Base-by-base conservation (phyloP, 2,888 invertebrate species). In the Rhagium mordax region DNA sequence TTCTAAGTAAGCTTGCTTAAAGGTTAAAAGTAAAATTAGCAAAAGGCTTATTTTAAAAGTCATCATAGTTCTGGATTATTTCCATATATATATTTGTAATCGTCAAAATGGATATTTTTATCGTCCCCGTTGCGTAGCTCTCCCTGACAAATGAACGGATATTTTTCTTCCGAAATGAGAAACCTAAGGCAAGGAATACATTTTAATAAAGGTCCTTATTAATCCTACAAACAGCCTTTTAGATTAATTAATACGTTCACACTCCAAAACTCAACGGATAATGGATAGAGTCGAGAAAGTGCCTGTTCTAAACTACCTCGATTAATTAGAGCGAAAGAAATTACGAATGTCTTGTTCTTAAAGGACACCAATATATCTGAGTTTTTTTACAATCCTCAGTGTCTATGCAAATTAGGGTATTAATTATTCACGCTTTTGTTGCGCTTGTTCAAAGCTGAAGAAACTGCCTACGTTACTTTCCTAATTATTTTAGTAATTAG, bases 341-440 rank as follows among this genome's bases (percentile, higher is more conserved):
- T 53, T 21, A 10, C 21, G 21, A 20, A 13, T 20, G 53, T 53
- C 13, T 6, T 24, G 8, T 13, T 57, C 7, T 15, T 27, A 57
- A 15, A 15, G 27, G 21, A 57, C 15, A 24, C 15, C 27, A 7
- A 24, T 57, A 15, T 8, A n/a, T 57, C n/a, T 10, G 13, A 24
- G n/a, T 24, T 10, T 55, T 20, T 55, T 55, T n/a, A 13, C n/a
- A n/a, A 21, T 53, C 24, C 3, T 10, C 21, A 24, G 13, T n/a
- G 24, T 24, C 24, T 27, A 57, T 57, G 55, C 55, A 57, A 57
- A 57, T 57, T 57, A 8, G 27, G 8, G 5, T 27, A 57, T 27
- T 27, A 57, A 57, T 27, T 57, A 57, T 27, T 55, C 24, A 5
- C 13, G 55, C 4, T 55, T 55, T 24, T 24, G 33, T 33, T 41